These are phyloP conservation scores for Carcharodon carcharias DNA, from an alignment of 2,797 vertebrate genomes.

Conservation along the genomic window DNA sequence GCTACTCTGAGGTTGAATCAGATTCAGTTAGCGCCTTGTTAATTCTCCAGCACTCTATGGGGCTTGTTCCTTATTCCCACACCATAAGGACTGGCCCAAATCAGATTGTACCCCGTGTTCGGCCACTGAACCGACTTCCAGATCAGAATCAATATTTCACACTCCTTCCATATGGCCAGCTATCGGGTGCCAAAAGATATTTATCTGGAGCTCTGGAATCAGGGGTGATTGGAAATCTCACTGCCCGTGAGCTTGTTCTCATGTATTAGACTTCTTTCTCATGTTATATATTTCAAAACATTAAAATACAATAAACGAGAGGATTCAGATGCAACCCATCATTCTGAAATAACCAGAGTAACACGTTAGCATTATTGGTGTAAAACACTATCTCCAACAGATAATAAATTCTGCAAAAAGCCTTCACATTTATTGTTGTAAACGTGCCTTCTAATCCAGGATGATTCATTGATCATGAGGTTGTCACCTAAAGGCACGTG, in stretches of 20 bases:
- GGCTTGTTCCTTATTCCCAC: background rate
- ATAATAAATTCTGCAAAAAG: slow-evolving; percentile 26
- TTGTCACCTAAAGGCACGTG: slow-evolving; percentile 17
- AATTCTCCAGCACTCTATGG: background rate
- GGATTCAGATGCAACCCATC: background rate
- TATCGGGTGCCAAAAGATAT: background rate
- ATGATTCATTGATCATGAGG: slow-evolving; percentile 23
- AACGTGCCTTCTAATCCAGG: slow-evolving; percentile 20
- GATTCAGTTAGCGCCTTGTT: background rate
- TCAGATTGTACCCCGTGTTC: background rate
- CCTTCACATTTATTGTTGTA: slow-evolving; percentile 4
- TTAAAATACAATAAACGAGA: background rate
- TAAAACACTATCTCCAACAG: background rate
- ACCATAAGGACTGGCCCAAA: background rate
- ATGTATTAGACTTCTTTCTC: background rate
- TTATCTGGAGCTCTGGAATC: background rate
- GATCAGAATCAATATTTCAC: background rate
- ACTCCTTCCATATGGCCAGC: background rate
- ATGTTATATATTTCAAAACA: background rate
- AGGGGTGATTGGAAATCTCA: background rate
- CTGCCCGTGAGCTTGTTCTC: background rate
- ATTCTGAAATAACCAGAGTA: background rate
- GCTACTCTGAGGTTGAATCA: background rate
- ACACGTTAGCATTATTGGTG: background rate
- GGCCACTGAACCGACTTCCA: background rate